Percentiles rank a stretch among this genome's conserved stretches.
Conservation (phyloP, 2,888 invertebrate genomes). For the Hedychridium roseum region DNA sequence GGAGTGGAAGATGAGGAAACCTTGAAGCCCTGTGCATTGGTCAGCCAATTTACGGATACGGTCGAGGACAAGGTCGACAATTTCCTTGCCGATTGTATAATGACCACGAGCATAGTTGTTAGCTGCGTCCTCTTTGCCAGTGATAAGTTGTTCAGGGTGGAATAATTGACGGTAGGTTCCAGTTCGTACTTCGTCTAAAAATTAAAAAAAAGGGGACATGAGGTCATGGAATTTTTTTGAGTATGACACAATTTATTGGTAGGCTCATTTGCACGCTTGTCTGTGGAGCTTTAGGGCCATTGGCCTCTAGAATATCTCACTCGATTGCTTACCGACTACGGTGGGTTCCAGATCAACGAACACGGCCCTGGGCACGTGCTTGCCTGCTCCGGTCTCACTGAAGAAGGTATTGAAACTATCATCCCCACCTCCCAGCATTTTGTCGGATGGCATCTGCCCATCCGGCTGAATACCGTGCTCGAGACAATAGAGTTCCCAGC, state of each 20-base stretch:
- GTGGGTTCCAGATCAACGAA: constrained; percentile 96
- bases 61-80: constrained; percentile 84
- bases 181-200: constrained; percentile 79
- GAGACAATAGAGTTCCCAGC: constrained; percentile 87
- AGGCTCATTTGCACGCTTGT: too few relatives aligned
- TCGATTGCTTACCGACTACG: constrained; percentile 78
- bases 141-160: constrained; percentile 89
- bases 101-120: constrained; percentile 92
- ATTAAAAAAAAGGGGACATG: too few relatives aligned
- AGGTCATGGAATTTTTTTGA: too few relatives aligned
- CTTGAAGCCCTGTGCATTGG: constrained; percentile 85
- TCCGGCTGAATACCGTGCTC: constrained; percentile 92
- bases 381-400: constrained; percentile 93
- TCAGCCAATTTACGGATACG: constrained; percentile 83
- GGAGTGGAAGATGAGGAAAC: constrained; percentile 90
- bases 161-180: constrained; percentile 86
- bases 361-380: constrained; percentile 92
- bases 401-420: constrained; percentile 95
- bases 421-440: constrained; percentile 88
- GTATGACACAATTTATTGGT: too few relatives aligned
- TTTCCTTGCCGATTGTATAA: constrained; percentile 90
- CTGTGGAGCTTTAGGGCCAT: too few relatives aligned
- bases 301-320: too few relatives aligned
- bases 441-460: constrained; percentile 93
- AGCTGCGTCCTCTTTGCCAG: constrained; percentile 89